These are phyloP conservation scores for Ramphastos sulfuratus DNA, from an alignment of 2,113 vertebrate species.

Conservation along the genomic window DNA sequence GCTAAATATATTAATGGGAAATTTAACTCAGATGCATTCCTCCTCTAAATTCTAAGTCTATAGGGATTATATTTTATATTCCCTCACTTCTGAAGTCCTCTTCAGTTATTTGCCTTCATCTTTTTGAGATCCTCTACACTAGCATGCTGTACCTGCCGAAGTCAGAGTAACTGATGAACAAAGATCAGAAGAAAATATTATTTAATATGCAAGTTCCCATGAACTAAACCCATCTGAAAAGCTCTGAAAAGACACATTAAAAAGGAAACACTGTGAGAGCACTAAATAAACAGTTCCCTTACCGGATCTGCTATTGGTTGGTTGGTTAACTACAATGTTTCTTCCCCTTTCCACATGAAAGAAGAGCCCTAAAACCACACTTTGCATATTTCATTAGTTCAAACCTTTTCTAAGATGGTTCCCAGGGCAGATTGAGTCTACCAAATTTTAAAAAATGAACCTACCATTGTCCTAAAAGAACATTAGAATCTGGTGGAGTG, in stretches of 20 bases:
- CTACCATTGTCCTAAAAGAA: neutral
- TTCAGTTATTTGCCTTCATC: neutral
- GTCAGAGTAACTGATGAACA: neutral
- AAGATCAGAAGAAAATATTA: neutral
- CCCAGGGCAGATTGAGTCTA: conserved; percentile 14
- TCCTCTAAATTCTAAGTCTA: neutral
- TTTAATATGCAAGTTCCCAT: neutral
- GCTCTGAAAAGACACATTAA: conserved; percentile 12
- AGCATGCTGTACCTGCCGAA: neutral
- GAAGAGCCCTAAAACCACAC: conserved; percentile 30
- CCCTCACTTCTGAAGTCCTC: neutral
- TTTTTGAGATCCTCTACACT: neutral
- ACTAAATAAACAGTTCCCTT: conserved; percentile 27
- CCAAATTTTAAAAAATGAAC: neutral
- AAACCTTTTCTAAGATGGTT: conserved; percentile 39
- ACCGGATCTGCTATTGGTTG: neutral
- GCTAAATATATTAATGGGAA: neutral
- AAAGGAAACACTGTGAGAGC: neutral
- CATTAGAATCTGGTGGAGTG: neutral
- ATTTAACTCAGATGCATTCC: neutral
- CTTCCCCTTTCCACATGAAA: conserved; percentile 62
- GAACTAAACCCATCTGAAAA: conserved; percentile 25
- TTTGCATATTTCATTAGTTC: conserved; percentile 59
- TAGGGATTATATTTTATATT: neutral
- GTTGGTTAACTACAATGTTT: conserved; percentile 24